phyloP scores from a whole-genome alignment of 1,140 invertebrate genomes.

The Antheraea pernyi region DNA sequence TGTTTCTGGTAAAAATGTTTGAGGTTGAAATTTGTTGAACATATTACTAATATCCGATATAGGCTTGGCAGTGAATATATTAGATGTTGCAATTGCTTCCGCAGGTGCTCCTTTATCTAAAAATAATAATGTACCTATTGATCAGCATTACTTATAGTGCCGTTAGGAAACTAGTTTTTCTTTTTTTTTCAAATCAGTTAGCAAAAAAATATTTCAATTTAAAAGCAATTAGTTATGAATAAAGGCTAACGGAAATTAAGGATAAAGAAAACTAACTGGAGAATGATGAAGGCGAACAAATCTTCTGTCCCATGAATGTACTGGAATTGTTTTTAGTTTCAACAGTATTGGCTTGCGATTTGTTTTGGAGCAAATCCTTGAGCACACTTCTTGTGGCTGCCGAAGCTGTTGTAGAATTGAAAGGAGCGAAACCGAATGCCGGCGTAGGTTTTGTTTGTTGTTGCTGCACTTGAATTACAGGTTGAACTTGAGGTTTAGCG shows the following conservation, averaged over 20 bases:
- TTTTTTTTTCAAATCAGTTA: neutral
- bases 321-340: slow-evolving; percentile 49
- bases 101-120: slow-evolving; percentile 15
- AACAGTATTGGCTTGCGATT: slow-evolving; percentile 29
- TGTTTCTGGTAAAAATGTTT: slow-evolving; percentile 23
- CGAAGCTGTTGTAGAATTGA: slow-evolving; percentile 22
- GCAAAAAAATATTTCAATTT: slow-evolving; percentile 6
- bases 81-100: slow-evolving; percentile 13
- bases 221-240: neutral
- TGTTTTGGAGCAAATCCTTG: slow-evolving; percentile 52
- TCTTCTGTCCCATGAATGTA: slow-evolving; percentile 61
- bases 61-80: slow-evolving; percentile 34
- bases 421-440: slow-evolving; percentile 9
- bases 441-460: slow-evolving; percentile 17
- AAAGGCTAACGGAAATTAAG: too few species aligned
- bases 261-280: slow-evolving; percentile 44
- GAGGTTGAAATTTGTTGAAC: slow-evolving; percentile 36
- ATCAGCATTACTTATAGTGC: neutral
- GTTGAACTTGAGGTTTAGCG: slow-evolving; percentile 12
- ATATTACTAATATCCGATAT: slow-evolving; percentile 36
- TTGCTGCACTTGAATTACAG: slow-evolving; percentile 14
- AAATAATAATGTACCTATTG: neutral
- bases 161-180: neutral
- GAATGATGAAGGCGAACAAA: slow-evolving; percentile 57
- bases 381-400: slow-evolving; percentile 37